Conservation (phyloP, 2,888 invertebrate genomes). For the Callimorpha dominula region DNA sequence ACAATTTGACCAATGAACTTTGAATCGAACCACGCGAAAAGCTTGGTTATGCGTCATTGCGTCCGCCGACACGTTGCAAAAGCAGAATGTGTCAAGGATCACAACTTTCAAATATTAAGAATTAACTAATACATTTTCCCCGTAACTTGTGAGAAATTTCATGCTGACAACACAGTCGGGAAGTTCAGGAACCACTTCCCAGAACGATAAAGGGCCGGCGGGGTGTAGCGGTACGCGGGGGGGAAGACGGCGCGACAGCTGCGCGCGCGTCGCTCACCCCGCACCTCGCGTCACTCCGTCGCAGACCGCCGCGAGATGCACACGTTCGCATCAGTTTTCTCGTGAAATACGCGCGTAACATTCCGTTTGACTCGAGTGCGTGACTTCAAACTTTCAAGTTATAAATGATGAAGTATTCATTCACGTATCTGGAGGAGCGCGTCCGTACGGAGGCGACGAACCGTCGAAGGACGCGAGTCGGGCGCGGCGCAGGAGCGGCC, state of each 20-base stretch:
- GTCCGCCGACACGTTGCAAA: constrained; percentile 60
- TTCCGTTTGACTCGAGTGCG: constrained; percentile 68
- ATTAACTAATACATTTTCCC: constrained; percentile 56
- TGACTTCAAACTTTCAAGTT: constrained; percentile 64
- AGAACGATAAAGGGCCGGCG: constrained; percentile 84
- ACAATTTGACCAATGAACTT: constrained; percentile 53
- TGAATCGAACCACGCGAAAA: constrained; percentile 61
- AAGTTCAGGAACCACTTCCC: constrained; percentile 87
- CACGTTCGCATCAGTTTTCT: constrained; percentile 54
- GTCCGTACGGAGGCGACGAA: constrained; percentile 44
- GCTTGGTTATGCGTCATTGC: constrained; percentile 69
- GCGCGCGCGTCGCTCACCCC: constrained; percentile 79
- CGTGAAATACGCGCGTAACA: constrained; percentile 71
- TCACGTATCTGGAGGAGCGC: constrained; percentile 50
- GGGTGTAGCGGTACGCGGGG: constrained; percentile 59
- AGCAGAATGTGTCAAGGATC: constrained; percentile 75
- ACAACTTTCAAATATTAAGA: constrained; percentile 72
- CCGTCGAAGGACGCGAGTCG: constrained; percentile 54
- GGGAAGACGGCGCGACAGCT: constrained; percentile 79
- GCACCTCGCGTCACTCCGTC: constrained; percentile 73
- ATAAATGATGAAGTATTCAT: constrained; percentile 52
- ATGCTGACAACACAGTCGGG: constrained; percentile 78
- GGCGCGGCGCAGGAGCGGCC: constrained; percentile 74
- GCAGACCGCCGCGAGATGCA: constrained; percentile 61
- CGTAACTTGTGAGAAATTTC: constrained; percentile 57